These are phyloP conservation scores for Phymatocera aterrima DNA, from an alignment of 2,888 invertebrate genomes.

Conservation along the genomic window DNA sequence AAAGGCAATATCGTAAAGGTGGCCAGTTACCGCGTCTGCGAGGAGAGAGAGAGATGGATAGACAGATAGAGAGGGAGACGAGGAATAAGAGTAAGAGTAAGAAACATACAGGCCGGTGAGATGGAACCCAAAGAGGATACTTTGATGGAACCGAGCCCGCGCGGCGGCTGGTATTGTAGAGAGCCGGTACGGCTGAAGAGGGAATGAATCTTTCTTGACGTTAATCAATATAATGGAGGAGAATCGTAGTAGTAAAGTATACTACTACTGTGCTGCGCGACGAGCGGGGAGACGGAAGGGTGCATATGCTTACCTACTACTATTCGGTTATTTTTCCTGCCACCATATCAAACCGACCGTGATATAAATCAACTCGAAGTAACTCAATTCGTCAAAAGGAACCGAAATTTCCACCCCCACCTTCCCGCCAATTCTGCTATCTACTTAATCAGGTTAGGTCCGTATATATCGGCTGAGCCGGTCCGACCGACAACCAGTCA, in stretches of 20 bases:
- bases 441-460: too few relatives aligned
- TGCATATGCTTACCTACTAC: slow-evolving; percentile 40
- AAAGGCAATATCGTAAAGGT: slow-evolving; percentile 37
- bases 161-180: too few relatives aligned
- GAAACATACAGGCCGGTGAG: too few relatives aligned
- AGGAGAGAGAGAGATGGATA: slow-evolving; percentile 35
- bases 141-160: too few relatives aligned
- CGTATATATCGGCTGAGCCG: too few relatives aligned
- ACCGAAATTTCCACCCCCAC: not conserved
- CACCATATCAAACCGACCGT: slow-evolving; percentile 1
- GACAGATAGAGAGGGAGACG: not conserved
- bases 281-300: slow-evolving; percentile 37
- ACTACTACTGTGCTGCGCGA: too few relatives aligned
- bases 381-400: not conserved
- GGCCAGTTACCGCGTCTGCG: slow-evolving; percentile 49
- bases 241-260: not conserved
- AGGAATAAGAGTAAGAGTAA: slow-evolving; percentile 37
- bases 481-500: not conserved
- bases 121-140: not conserved
- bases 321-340: slow-evolving; percentile 5
- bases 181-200: not conserved
- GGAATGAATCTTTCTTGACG: slow-evolving; percentile 36
- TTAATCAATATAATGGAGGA: slow-evolving; percentile 44
- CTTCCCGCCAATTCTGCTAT: not conserved
- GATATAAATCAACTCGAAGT: not conserved